Evolutionary conservation across 64 coral and sea anemone species (phyloP).

Genomic region (Anthopleura sola): DNA sequence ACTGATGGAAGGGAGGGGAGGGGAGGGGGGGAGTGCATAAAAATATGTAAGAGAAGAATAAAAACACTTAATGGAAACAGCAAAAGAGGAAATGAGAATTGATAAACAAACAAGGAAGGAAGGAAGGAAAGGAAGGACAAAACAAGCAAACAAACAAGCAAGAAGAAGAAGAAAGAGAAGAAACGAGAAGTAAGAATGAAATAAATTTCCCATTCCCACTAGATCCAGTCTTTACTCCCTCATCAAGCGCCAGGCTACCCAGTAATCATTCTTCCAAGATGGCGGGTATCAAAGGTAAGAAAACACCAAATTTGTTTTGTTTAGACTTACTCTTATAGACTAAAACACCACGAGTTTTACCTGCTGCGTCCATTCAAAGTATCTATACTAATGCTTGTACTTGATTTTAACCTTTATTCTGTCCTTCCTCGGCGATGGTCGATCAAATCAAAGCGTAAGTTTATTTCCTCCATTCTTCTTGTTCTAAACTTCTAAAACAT

Average conservation of each 20-base stretch:
- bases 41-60: too few relatives aligned
- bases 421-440: constrained; percentile 28
- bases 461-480: not conserved
- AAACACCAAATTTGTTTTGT: not conserved
- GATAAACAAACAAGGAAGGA: too few relatives aligned
- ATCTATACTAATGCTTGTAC: not conserved
- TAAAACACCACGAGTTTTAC: constrained; percentile 32
- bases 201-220: too few relatives aligned
- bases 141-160: too few relatives aligned
- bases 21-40: too few relatives aligned
- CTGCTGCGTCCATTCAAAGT: constrained; percentile 20
- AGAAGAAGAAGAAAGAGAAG: too few relatives aligned
- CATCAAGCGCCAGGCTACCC: not conserved
- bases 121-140: too few relatives aligned
- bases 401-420: constrained; percentile 10
- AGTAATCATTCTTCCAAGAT: constrained; percentile 35
- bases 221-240: too few relatives aligned
- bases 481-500: not conserved
- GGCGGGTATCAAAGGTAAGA: constrained; percentile 48
- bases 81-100: too few relatives aligned
- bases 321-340: constrained; percentile 3
- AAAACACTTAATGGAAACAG: too few relatives aligned
- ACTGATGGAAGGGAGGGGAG: too few relatives aligned
- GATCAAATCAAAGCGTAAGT: constrained; percentile 72
- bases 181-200: too few relatives aligned